Evolutionary conservation across 2,113 vertebrate species (phyloP).

Genomic region (Oostethus manadensis): DNA sequence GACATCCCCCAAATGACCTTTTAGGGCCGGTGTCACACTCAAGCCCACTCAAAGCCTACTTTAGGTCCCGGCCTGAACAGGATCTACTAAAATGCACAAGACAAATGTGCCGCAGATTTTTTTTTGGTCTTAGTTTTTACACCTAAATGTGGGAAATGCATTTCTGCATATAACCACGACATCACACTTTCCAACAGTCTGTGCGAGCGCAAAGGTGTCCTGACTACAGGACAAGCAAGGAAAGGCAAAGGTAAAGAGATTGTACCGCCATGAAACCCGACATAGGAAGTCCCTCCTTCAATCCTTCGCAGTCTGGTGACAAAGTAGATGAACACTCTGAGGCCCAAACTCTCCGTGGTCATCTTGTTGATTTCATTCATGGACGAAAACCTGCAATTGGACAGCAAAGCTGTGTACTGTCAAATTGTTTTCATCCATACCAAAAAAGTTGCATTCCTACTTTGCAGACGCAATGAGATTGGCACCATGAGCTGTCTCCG

Average conservation of each 20-base stretch:
- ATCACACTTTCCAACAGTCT: no score
- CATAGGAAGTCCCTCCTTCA: conserved; percentile 79
- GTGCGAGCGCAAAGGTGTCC: no score
- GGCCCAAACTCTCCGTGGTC: conserved; percentile 36
- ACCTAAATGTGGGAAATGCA: no score
- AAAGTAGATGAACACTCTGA: conserved; percentile 80
- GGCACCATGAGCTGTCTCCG: conserved; percentile 74
- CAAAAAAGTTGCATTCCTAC: conserved; percentile 62
- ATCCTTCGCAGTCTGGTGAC: conserved; percentile 86
- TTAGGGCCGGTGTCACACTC: neutral
- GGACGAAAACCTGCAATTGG: conserved; percentile 76
- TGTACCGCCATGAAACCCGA: conserved; percentile 90
- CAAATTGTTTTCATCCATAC: neutral
- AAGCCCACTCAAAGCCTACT: no score
- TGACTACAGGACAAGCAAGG: no score
- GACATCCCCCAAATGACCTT: conserved; percentile 4
- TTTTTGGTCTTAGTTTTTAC: no score
- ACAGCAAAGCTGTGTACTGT: conserved; percentile 2
- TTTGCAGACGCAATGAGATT: conserved; percentile 91
- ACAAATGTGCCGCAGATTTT: no score
- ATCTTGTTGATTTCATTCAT: conserved; percentile 89
- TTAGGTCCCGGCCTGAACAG: no score
- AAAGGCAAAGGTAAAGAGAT: neutral
- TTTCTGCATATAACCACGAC: no score
- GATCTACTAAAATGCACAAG: no score